Conservation (phyloP, 2,797 vertebrate species). For the Sitta carolinensis region DNA sequence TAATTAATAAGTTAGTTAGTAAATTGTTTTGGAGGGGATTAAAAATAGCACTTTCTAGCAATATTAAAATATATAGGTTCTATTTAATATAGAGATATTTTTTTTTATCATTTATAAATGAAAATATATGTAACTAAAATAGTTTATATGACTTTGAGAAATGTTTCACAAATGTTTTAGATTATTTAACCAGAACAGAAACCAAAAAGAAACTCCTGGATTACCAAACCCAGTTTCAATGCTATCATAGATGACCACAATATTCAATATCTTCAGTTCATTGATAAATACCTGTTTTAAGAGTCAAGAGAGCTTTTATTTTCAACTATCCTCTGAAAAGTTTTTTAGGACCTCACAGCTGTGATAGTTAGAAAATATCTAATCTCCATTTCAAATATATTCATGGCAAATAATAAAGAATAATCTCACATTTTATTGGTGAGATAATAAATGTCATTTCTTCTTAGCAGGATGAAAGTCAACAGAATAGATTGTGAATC, state of each 20-base stretch:
- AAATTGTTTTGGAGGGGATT: background rate
- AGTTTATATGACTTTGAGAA: background rate
- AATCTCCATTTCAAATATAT: conserved; percentile 19
- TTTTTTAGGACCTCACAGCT: background rate
- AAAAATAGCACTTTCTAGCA: background rate
- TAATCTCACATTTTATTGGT: background rate
- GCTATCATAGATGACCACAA: background rate
- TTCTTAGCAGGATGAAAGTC: background rate
- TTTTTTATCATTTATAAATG: background rate
- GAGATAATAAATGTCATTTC: background rate
- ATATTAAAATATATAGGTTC: background rate
- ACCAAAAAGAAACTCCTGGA: background rate
- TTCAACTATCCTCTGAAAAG: background rate
- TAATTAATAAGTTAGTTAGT: background rate
- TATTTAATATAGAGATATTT: background rate
- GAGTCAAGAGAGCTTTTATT: background rate
- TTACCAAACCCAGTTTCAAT: background rate
- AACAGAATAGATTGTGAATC: background rate
- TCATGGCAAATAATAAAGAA: background rate
- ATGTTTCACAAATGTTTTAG: background rate
- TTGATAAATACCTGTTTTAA: background rate
- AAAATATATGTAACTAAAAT: background rate
- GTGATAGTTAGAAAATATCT: background rate
- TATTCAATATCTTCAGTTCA: background rate
- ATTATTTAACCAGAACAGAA: background rate